These are phyloP conservation scores for Drosophila carrolli DNA, from an alignment of 1,140 invertebrate species.

Conservation along the genomic window DNA sequence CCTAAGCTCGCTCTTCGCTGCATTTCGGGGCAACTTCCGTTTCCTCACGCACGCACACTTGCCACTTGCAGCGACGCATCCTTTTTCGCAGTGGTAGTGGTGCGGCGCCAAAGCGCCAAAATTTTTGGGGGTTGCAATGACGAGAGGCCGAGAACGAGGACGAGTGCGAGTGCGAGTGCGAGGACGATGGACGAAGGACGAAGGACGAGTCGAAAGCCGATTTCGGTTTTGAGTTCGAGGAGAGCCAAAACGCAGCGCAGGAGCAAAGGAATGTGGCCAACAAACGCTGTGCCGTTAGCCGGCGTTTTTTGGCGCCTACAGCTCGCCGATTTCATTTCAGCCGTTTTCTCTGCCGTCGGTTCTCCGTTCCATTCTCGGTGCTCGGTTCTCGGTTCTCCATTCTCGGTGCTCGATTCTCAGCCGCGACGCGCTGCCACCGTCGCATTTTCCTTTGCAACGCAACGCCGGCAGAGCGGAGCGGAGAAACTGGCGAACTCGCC, in stretches of 20 bases:
- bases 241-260: conserved; percentile 49
- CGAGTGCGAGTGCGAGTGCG: conserved; percentile 32
- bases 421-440: conserved; percentile 28
- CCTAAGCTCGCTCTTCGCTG: conserved; percentile 34
- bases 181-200: conserved; percentile 17
- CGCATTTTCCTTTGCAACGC: conserved; percentile 20
- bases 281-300: conserved; percentile 32
- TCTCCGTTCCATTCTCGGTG: conserved; percentile 3
- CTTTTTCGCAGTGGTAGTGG: conserved; percentile 10
- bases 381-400: conserved; percentile 20
- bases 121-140: conserved; percentile 67
- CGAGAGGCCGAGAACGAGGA: conserved; percentile 39
- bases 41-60: conserved; percentile 54
- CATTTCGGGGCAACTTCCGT: conserved; percentile 50
- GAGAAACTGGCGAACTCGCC: too few species aligned
- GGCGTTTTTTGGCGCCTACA: conserved; percentile 60
- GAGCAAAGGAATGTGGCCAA: conserved; percentile 71
- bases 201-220: conserved; percentile 11
- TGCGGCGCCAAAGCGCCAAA: conserved; percentile 34
- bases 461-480: conserved; percentile 43
- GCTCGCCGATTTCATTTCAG: conserved; percentile 18
- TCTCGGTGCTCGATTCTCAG: neutral
- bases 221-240: conserved; percentile 7
- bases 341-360: conserved; percentile 24
- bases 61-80: conserved; percentile 36